Evolutionary conservation across 2,888 invertebrate species (phyloP).

Genomic region (Geotrupes spiniger): DNA sequence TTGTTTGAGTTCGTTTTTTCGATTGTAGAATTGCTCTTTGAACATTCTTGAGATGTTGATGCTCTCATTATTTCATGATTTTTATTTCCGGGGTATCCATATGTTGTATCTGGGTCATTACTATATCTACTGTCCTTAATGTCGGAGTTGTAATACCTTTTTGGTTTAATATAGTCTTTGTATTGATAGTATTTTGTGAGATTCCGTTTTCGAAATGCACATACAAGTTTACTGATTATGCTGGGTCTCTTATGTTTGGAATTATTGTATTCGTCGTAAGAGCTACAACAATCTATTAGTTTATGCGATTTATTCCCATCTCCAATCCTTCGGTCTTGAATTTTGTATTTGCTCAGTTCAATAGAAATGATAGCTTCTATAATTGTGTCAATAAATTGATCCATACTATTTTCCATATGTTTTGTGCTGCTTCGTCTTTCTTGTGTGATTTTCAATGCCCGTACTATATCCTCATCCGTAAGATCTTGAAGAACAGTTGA

Average conservation of each 20-base stretch:
- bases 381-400: conserved; percentile 9
- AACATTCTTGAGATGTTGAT: too few species aligned
- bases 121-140: too few species aligned
- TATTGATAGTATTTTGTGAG: too few species aligned
- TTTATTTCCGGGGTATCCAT: not conserved
- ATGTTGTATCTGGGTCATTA: too few species aligned
- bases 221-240: conserved; percentile 6
- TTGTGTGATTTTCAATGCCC: conserved; percentile 11
- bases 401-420: conserved; percentile 2
- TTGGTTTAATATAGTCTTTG: too few species aligned
- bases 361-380: conserved; percentile 11
- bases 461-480: conserved; percentile 16
- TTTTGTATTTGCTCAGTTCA: not conserved
- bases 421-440: not conserved
- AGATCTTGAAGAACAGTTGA: conserved; percentile 4
- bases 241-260: too few species aligned
- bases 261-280: too few species aligned
- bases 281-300: too few species aligned
- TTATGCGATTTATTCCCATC: too few species aligned
- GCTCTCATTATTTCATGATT: too few species aligned
- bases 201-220: conserved; percentile 5
- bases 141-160: too few species aligned
- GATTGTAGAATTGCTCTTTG: not conserved
- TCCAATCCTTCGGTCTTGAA: not conserved
- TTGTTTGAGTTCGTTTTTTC: not conserved